These are phyloP conservation scores for Schizaphis graminum DNA, from an alignment of 2,888 invertebrate species.

Conservation along the genomic window DNA sequence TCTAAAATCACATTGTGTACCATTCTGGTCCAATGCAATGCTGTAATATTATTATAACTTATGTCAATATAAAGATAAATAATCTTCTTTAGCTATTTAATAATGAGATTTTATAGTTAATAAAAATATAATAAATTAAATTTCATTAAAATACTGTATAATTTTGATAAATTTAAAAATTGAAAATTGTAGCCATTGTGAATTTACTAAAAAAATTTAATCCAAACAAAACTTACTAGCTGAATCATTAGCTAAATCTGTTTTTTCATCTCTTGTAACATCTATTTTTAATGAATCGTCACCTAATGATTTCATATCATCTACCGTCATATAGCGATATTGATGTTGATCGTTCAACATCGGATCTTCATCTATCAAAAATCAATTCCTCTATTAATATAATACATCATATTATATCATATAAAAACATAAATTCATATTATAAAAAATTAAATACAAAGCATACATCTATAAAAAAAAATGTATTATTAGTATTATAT, in stretches of 20 bases:
- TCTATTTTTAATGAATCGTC: conserved; percentile 94
- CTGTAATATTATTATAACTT: background rate
- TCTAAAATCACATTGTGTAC: background rate
- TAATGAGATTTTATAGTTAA: background rate
- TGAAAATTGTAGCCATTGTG: background rate
- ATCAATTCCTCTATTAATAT: conserved; percentile 16
- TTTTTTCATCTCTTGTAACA: conserved; percentile 89
- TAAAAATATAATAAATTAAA: background rate
- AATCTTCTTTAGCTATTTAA: background rate
- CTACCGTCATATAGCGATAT: conserved; percentile 92
- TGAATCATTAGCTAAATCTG: conserved; percentile 70
- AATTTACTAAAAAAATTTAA: conserved; percentile 24
- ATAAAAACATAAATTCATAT: conserved; percentile 7
- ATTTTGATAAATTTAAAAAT: background rate
- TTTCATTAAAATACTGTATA: background rate
- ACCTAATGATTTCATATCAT: conserved; percentile 95
- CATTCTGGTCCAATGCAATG: background rate
- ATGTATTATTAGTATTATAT: background rate
- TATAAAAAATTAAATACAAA: background rate
- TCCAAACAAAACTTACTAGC: conserved; percentile 66
- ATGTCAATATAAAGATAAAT: background rate
- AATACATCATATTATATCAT: background rate
- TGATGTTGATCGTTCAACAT: conserved; percentile 84
- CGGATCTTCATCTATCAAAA: conserved; percentile 85
- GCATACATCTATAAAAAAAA: background rate